phyloP scores from a whole-genome alignment of 1,140 invertebrate genomes.

The Heliconius congener region DNA sequence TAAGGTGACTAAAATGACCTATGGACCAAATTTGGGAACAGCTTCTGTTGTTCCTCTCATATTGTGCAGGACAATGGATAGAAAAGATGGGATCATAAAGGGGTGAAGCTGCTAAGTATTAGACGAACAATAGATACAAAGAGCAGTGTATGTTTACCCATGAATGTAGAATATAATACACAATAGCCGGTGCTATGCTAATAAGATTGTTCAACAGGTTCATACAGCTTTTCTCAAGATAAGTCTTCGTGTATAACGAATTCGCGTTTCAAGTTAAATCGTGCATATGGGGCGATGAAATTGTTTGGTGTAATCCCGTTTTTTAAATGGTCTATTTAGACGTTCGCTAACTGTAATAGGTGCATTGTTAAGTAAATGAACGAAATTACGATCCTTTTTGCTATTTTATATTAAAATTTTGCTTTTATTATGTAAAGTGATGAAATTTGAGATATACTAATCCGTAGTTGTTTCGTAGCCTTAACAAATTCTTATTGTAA shows the following conservation, averaged over 20 bases:
- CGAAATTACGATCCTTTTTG: conserved; percentile 54
- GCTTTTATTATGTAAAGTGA: conserved; percentile 32
- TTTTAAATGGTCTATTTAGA: conserved; percentile 75
- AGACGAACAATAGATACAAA: conserved; percentile 74
- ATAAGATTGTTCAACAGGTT: conserved; percentile 73
- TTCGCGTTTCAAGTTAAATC: conserved; percentile 77
- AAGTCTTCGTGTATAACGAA: conserved; percentile 78
- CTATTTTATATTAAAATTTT: conserved; percentile 32
- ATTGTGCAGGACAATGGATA: conserved; percentile 60
- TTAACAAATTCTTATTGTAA: conserved; percentile 15
- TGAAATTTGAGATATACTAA: conserved; percentile 14
- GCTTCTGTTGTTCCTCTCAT: conserved; percentile 52
- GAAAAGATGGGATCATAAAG: conserved; percentile 68
- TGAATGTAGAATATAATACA: conserved; percentile 73
- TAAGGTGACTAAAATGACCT: conserved; percentile 69
- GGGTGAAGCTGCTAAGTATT: conserved; percentile 78
- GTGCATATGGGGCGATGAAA: conserved; percentile 63
- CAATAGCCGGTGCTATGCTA: conserved; percentile 72
- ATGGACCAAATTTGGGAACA: conserved; percentile 62
- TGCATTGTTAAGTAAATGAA: conserved; percentile 72
- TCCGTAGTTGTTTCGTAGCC: background rate
- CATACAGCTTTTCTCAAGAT: conserved; percentile 72
- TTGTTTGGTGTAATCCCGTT: conserved; percentile 63
- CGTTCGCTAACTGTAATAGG: conserved; percentile 55
- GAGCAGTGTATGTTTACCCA: conserved; percentile 77